Conservation (phyloP, 1,140 invertebrate genomes). For the Bombus affinis region DNA sequence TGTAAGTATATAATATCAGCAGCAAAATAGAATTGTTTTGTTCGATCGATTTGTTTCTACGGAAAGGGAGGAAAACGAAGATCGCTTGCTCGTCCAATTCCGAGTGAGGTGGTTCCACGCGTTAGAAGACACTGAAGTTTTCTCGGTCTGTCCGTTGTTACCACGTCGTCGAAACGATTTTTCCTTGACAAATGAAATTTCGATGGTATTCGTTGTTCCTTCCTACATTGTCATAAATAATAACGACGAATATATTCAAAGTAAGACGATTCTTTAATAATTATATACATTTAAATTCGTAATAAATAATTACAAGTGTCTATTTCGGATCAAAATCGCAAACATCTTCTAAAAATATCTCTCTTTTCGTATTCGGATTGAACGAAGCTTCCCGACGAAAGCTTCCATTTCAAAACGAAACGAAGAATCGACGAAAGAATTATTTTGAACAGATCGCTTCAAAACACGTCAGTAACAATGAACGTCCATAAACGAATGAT, state of each 20-base stretch:
- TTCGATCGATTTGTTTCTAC: not conserved
- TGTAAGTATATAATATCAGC: not conserved
- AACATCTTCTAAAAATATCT: not conserved
- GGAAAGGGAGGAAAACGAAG: conserved; percentile 13
- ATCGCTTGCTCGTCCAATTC: not conserved
- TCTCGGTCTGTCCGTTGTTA: not conserved
- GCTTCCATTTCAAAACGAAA: not conserved
- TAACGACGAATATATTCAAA: not conserved
- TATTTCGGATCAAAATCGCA: not conserved
- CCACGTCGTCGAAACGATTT: not conserved
- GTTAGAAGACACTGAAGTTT: conserved; percentile 17
- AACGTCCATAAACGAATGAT: conserved; percentile 13
- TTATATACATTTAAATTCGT: not conserved
- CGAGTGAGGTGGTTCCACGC: not conserved
- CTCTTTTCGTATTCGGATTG: not conserved
- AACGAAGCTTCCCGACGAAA: too few species aligned
- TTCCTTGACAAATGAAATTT: not conserved
- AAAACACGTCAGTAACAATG: not conserved
- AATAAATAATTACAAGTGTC: not conserved
- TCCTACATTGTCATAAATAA: not conserved
- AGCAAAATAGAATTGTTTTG: conserved; percentile 7
- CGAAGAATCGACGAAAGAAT: not conserved
- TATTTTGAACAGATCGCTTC: not conserved
- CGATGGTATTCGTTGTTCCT: not conserved
- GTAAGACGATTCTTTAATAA: not conserved